phyloP scores from a whole-genome alignment of 92 coral and sea anemone species.

The Phenganax marumi region DNA sequence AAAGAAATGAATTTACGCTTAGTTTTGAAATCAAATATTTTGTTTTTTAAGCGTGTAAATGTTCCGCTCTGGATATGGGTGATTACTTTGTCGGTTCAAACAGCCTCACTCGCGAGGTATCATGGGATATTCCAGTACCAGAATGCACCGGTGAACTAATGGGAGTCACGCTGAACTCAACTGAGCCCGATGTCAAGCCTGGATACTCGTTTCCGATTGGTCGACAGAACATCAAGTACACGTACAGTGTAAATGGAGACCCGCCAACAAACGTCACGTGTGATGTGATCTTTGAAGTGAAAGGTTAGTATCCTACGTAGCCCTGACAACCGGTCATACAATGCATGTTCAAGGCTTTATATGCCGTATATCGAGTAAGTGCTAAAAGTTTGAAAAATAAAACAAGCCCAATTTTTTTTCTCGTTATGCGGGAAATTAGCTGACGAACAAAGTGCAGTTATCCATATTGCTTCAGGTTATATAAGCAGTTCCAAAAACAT shows the following conservation, averaged over 20 bases:
- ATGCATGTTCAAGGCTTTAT: no score
- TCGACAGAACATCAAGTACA: not conserved
- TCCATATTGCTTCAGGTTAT: no score
- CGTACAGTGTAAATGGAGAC: not conserved
- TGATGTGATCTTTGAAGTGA: not conserved
- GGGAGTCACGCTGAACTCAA: not conserved
- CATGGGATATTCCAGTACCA: not conserved
- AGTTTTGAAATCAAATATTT: not conserved
- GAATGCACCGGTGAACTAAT: not conserved
- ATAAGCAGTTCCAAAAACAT: no score
- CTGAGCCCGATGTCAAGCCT: not conserved
- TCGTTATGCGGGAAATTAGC: no score
- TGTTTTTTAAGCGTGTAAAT: not conserved
- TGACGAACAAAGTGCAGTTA: no score
- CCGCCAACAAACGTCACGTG: not conserved
- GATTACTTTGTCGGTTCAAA: not conserved
- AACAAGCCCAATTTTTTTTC: no score
- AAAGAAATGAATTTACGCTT: no score
- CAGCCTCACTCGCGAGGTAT: not conserved
- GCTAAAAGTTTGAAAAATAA: no score
- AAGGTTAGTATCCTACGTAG: not conserved
- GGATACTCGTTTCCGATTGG: conserved; percentile 3
- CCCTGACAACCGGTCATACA: no score
- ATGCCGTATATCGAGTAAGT: no score
- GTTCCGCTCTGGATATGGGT: not conserved